Percentiles rank a stretch among this genome's conserved stretches.
These are phyloP conservation scores for Acridotheres tristis DNA, from an alignment of 2,797 vertebrate genomes.

Conservation along the genomic window DNA sequence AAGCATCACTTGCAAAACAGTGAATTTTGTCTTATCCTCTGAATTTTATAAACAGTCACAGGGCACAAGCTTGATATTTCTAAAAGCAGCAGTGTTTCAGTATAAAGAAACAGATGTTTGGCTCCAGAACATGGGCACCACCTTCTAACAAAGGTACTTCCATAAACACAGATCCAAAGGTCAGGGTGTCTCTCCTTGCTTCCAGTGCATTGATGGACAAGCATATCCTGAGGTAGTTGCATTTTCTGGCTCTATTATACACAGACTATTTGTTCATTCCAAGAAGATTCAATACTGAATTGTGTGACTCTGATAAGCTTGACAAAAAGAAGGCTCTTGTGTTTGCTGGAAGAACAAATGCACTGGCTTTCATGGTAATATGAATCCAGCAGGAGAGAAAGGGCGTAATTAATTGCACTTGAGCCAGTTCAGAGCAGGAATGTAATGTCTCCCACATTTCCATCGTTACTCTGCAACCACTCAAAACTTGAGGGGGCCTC, in stretches of 20 bases:
- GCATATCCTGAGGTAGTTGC: background rate
- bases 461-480: background rate
- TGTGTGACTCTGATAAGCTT: slow-evolving; percentile 11
- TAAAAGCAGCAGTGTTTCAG: slow-evolving; percentile 28
- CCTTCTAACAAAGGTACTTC: slow-evolving; percentile 7
- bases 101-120: slow-evolving; percentile 53
- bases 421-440: background rate
- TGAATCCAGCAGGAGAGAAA: slow-evolving; percentile 17
- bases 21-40: background rate
- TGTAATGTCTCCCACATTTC: background rate
- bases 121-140: background rate
- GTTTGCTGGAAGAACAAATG: slow-evolving; percentile 23
- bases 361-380: background rate
- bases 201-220: background rate
- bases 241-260: background rate
- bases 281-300: background rate
- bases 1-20: background rate
- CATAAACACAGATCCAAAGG: background rate
- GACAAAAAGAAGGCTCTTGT: slow-evolving; percentile 7
- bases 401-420: background rate
- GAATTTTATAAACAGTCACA: background rate
- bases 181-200: background rate
- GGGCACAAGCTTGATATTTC: background rate
- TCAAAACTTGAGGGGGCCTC: background rate
- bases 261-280: background rate